These are phyloP conservation scores for Anolis sagrei DNA, from an alignment of 2,113 vertebrate genomes.

Conservation along the genomic window DNA sequence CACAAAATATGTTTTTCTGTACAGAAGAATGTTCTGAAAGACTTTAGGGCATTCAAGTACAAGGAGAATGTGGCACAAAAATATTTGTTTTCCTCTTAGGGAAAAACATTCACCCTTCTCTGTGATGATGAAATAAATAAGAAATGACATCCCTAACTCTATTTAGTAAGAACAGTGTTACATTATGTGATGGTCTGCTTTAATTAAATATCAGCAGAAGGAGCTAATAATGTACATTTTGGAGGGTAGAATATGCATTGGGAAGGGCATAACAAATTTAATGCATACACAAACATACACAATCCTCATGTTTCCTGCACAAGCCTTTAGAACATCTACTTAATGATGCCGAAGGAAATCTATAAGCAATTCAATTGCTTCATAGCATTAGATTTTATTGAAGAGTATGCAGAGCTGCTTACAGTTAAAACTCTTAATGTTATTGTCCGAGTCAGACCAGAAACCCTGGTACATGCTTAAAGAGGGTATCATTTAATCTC, in stretches of 20 bases:
- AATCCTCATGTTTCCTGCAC: neutral
- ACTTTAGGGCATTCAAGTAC: too few species aligned
- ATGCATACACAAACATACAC: neutral
- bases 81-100: too few species aligned
- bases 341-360: slow-evolving; percentile 2
- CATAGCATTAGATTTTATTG: slow-evolving; percentile 17
- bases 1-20: too few species aligned
- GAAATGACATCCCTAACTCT: too few species aligned
- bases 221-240: slow-evolving; percentile 32
- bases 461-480: slow-evolving; percentile 5
- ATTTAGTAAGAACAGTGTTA: slow-evolving; percentile 21
- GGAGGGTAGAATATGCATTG: neutral
- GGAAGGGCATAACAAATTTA: slow-evolving; percentile 27
- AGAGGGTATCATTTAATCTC: slow-evolving; percentile 22
- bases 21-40: too few species aligned
- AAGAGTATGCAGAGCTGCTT: neutral
- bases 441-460: neutral
- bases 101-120: too few species aligned
- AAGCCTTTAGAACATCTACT: neutral
- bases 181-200: slow-evolving; percentile 14
- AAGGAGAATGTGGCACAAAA: too few species aligned
- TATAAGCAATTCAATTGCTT: neutral
- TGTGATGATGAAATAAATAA: too few species aligned
- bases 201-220: slow-evolving; percentile 34
- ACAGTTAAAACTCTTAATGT: slow-evolving; percentile 19